A percentile compares a stretch with the other conserved stretches of the same genome.
Conservation (phyloP, 1,140 invertebrate genomes). For the Aphaenogaster floridana region DNA sequence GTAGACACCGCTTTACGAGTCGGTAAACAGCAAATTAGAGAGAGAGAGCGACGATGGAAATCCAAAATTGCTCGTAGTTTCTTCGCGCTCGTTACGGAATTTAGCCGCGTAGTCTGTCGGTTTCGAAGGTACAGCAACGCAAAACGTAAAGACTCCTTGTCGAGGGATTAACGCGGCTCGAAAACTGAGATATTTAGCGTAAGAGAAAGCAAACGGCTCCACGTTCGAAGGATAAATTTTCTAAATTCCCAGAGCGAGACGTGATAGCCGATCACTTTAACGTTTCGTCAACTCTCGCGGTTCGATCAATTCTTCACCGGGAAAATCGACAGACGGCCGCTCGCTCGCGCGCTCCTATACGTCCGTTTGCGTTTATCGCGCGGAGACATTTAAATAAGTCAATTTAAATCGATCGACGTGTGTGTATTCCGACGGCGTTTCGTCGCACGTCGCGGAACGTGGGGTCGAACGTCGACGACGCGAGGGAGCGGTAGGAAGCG, state of each 20-base stretch:
- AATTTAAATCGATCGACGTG: conserved; percentile 21
- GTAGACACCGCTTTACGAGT: not conserved
- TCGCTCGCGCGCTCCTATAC: not conserved
- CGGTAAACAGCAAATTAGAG: no score
- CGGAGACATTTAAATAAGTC: conserved; percentile 29
- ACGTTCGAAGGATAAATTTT: not conserved
- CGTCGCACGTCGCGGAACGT: not conserved
- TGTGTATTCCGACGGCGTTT: conserved; percentile 10
- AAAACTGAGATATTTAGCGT: not conserved
- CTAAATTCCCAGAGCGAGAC: not conserved
- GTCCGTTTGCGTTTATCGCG: not conserved
- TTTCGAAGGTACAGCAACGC: not conserved
- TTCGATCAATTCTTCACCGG: not conserved
- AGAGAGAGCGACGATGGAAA: not conserved
- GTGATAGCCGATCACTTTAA: not conserved
- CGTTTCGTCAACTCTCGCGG: not conserved
- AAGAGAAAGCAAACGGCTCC: not conserved
- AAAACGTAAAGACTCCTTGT: not conserved
- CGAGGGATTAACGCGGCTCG: conserved; percentile 20
- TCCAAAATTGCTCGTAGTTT: conserved; percentile 20
- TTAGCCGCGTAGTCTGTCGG: not conserved
- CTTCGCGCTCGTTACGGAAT: not conserved
- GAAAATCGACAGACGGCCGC: not conserved
- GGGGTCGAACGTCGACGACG: not conserved
- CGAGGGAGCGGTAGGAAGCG: conserved; percentile 9